Evolutionary conservation across 1,140 invertebrate genomes (phyloP).

Genomic region (Marisa cornuarietis): DNA sequence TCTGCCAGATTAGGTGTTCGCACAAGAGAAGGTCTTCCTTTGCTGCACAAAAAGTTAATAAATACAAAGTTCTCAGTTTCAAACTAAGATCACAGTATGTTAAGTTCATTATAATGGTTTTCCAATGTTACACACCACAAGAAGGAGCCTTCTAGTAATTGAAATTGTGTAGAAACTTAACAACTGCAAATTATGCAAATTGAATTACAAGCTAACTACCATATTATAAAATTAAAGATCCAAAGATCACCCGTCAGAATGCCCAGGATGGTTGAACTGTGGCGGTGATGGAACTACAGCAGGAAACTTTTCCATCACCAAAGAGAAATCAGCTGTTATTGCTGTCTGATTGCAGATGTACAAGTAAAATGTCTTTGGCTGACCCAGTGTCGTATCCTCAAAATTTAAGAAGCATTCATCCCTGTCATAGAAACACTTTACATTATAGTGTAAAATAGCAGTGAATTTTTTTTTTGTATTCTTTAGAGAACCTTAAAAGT

Average conservation of each 20-base stretch:
- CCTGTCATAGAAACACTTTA: constrained; percentile 7
- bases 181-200: too few relatives aligned
- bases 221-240: too few relatives aligned
- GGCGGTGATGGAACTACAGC: constrained; percentile 43
- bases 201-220: too few relatives aligned
- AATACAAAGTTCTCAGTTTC: too few relatives aligned
- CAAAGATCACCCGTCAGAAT: constrained; percentile 12
- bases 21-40: constrained; percentile 37
- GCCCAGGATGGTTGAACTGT: constrained; percentile 13
- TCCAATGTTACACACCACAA: too few relatives aligned
- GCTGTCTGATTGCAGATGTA: constrained; percentile 49
- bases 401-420: constrained; percentile 38
- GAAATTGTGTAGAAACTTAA: too few relatives aligned
- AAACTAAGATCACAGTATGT: too few relatives aligned
- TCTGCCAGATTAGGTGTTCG: constrained; percentile 52
- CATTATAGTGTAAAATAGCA: too few relatives aligned
- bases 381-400: constrained; percentile 38
- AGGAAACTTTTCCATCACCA: constrained; percentile 42
- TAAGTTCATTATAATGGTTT: too few relatives aligned
- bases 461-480: too few relatives aligned
- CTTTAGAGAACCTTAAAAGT: too few relatives aligned
- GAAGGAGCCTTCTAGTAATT: too few relatives aligned
- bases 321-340: constrained; percentile 41
- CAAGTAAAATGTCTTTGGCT: constrained; percentile 41
- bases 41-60: constrained; percentile 9